Conservation (phyloP, 1,140 invertebrate species). For the Tenebrio molitor region DNA sequence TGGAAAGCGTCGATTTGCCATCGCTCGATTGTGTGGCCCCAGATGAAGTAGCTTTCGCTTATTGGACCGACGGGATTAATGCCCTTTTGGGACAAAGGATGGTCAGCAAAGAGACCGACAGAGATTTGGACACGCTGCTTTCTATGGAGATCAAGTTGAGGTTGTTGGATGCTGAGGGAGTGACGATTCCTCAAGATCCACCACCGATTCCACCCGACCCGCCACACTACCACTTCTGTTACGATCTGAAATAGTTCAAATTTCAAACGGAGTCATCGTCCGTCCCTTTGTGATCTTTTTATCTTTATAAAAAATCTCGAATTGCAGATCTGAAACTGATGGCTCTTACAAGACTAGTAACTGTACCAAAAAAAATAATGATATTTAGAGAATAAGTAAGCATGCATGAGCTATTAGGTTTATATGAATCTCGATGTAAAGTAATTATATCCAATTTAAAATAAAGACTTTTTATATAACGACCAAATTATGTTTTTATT, state of each 20-base stretch:
- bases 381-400: not conserved
- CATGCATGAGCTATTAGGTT: no score
- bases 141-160: conserved; percentile 97
- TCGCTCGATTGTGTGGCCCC: conserved; percentile 94
- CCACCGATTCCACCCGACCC: conserved; percentile 92
- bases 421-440: no score
- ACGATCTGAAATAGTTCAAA: conserved; percentile 70
- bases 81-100: conserved; percentile 90
- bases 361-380: no score
- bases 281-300: not conserved
- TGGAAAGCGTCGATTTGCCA: conserved; percentile 80
- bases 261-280: not conserved
- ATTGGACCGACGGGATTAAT: conserved; percentile 97
- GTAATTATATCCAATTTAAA: no score
- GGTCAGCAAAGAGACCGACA: conserved; percentile 89
- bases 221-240: conserved; percentile 88
- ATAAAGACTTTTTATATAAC: no score
- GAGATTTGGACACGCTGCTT: conserved; percentile 92
- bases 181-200: conserved; percentile 93
- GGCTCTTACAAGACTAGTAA: no score
- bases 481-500: no score
- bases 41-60: conserved; percentile 90
- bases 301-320: no score
- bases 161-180: conserved; percentile 93
- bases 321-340: no score